Base-by-base conservation (phyloP, 1,140 invertebrate genomes). In the Cydia amplana region DNA sequence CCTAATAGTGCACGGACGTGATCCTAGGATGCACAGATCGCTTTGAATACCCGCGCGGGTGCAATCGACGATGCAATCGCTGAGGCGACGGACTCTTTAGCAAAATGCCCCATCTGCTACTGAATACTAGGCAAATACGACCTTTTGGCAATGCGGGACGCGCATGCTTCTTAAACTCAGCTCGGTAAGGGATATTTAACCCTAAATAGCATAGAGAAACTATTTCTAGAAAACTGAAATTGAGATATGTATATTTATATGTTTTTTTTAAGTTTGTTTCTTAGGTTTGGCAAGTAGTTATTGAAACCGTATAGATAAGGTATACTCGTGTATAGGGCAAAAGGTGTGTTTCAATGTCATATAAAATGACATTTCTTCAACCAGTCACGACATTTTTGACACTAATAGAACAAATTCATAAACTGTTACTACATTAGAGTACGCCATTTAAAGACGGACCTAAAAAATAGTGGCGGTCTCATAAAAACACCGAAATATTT, bases 31-130 rank as follows among this genome's bases (percentile, higher is more conserved):
- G 82, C 84, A 82, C 79, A 86, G 88, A 87, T 87, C 87, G 83
- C 85, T 91, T 85, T 89, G 89, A 91, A 90, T 91, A 88, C 86
- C 80, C 87, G 81, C 86, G 84, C 82, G 86, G 87, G 87, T 85
- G 87, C 90, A 90, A 91, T 90, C 87, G 90, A 83, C 87, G 87
- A 82, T 87, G 83, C 82, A 83, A 89, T 89, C 85, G 88, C 85
- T 88, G 87, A 86, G 85, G 78, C 86, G 79, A 81, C 79, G 82
- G 84, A 60, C 18, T 23, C 55, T 23, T 60, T 10, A 20, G 23
- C 20, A 23, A 60, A 60, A 60, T n/a, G 55, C 20, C 23, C 20
- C 20, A 23, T 23, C 18, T 60, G 16, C 18, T 23, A 23, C 55
- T 23, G 7, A 23, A 60, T 10, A 10, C 18, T 2, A 12, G 20